Percentiles rank a stretch among this genome's conserved stretches.
Evolutionary conservation across 2,888 invertebrate genomes (phyloP).

Genomic region (Harmothoe impar): DNA sequence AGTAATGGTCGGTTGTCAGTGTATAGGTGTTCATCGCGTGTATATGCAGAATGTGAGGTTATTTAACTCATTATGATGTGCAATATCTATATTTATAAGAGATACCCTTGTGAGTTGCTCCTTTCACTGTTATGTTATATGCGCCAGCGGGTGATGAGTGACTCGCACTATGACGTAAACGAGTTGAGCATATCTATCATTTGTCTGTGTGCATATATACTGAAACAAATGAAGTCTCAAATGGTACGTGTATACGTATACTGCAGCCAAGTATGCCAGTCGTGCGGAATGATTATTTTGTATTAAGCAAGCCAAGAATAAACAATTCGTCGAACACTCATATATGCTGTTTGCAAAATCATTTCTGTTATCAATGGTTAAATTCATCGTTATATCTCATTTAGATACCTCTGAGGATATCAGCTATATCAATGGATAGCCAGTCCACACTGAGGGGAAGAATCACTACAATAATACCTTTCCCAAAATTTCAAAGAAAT

Average conservation of each 20-base stretch:
- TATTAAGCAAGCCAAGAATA: constrained; percentile 54
- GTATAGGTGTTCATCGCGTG: background rate
- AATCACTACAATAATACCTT: no score
- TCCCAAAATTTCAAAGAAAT: no score
- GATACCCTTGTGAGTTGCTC: constrained; percentile 43
- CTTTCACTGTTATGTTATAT: constrained; percentile 38
- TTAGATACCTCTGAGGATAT: no score
- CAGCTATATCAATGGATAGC: no score
- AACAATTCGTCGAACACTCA: constrained; percentile 34
- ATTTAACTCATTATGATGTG: constrained; percentile 19
- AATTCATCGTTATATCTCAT: no score
- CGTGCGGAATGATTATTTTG: constrained; percentile 46
- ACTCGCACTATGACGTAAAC: background rate
- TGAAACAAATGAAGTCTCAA: constrained; percentile 38
- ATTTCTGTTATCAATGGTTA: no score
- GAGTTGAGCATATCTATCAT: constrained; percentile 34
- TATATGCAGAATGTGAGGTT: constrained; percentile 24
- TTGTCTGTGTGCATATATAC: constrained; percentile 2
- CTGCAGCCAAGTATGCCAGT: constrained; percentile 55
- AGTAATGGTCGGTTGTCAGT: constrained; percentile 38
- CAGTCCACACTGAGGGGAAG: no score
- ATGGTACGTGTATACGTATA: constrained; percentile 7
- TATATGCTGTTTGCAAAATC: no score
- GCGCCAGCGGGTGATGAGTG: background rate
- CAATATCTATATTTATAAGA: constrained; percentile 34